phyloP scores from a whole-genome alignment of 2,113 vertebrate genomes.

The Kryptolebias marmoratus region DNA sequence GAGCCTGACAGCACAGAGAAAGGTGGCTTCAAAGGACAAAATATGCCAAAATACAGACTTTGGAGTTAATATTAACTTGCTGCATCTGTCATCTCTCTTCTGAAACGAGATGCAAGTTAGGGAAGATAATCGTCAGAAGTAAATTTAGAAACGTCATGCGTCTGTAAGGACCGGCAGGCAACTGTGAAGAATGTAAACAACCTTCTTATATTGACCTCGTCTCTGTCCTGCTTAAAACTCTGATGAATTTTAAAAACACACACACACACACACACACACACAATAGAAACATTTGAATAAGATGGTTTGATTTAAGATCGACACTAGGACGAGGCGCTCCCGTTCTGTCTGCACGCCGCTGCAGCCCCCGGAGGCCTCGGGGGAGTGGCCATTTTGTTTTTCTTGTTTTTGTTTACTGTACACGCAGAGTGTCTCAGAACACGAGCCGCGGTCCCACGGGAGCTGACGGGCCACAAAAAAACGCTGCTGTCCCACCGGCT shows the following conservation, averaged over 20 bases:
- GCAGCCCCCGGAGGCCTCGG: neutral
- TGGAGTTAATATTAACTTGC: conserved; percentile 12
- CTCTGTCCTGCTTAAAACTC: no score
- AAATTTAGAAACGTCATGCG: conserved; percentile 30
- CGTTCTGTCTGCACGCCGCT: neutral
- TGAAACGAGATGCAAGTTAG: neutral
- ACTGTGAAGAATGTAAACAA: no score
- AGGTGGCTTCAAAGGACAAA: conserved; percentile 21
- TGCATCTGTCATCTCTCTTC: conserved; percentile 5
- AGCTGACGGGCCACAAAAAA: conserved; percentile 37
- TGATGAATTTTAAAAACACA: no score
- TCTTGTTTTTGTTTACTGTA: conserved; percentile 51
- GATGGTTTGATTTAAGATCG: no score
- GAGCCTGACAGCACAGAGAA: conserved; percentile 3
- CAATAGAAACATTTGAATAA: no score
- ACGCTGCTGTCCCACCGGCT: neutral
- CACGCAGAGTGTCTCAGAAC: conserved; percentile 29
- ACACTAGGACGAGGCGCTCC: neutral
- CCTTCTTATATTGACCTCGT: no score
- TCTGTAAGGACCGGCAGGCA: no score
- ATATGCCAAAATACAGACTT: conserved; percentile 25
- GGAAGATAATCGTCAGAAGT: conserved; percentile 12
- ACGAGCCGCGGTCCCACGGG: conserved; percentile 21
- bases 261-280: no score
- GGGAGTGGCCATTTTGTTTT: conserved; percentile 59